Evolutionary conservation across 2,113 vertebrate species (phyloP).

Genomic region (Sclerurus mexicanus): DNA sequence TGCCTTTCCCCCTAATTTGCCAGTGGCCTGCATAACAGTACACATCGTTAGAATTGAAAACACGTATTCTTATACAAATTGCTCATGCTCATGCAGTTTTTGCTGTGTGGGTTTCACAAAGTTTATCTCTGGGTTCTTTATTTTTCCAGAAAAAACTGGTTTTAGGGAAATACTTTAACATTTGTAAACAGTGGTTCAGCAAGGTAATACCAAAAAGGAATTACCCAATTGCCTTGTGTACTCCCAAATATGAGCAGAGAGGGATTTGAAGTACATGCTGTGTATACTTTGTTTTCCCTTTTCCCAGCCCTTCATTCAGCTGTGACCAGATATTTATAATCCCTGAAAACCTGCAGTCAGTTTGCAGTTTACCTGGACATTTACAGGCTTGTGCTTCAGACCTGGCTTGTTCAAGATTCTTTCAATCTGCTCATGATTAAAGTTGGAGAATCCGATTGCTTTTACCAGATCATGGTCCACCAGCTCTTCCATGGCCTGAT

Average conservation of each 20-base stretch:
- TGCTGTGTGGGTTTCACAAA: neutral
- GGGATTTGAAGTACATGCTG: neutral
- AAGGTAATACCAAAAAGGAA: neutral
- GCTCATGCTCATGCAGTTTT: rapidly evolving
- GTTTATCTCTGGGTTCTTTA: neutral
- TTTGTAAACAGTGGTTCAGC: neutral
- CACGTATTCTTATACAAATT: neutral
- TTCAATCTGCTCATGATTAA: constrained; percentile 85
- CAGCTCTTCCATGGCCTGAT: constrained; percentile 90
- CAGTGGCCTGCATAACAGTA: neutral
- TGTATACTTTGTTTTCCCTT: neutral
- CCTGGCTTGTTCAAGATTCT: constrained; percentile 87
- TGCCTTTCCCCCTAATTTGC: neutral
- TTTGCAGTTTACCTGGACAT: constrained; percentile 79
- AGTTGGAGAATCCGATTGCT: constrained; percentile 90
- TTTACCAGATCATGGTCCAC: constrained; percentile 86
- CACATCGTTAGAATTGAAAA: neutral
- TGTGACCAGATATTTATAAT: neutral
- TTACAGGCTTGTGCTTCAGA: constrained; percentile 86
- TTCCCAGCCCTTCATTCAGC: neutral
- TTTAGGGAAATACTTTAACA: neutral
- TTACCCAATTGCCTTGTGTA: neutral
- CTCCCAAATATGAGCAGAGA: neutral
- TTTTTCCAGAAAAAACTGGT: neutral
- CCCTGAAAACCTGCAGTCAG: neutral